Base-by-base conservation (phyloP, 2,888 invertebrate species). In the Macrophya alboannulata region DNA sequence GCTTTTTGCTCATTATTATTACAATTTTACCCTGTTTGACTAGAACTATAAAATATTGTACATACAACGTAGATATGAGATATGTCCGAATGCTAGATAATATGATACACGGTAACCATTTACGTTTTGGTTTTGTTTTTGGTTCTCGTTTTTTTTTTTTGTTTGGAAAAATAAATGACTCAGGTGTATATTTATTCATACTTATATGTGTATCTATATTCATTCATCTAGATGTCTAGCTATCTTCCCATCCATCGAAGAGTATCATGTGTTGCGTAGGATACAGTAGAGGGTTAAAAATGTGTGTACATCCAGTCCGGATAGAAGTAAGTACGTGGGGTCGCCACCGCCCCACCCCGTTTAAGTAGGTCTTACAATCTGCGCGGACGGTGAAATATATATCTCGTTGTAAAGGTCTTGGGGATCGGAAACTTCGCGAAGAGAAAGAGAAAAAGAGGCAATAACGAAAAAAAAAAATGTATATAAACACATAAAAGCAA, bases 321-420 rank as follows among this genome's bases (percentile, higher is more conserved):
- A 12, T 12, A 59, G n/a, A 25, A 1, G 25, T 62, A 25, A 9
- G 62, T 62, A 62, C 62, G n/a, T 21, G 62, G 62, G 62, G 62
- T 25, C 25, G 62, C 62, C 25, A 25, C 25, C 25, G 62, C 25
- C 62, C 21, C 10, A 10, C 21, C 62, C 62, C 12, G 3, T 31
- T 62, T 62, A 62, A 62, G 62, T 62, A 62, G 62, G 62, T 62
- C 62, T 62, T 21, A n/a, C 55, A 55, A 55, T 55, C 55, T 55
- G 6, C 8, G 55, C 55, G 25, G 62, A 62, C 62, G 25, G 62
- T 62, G 62, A 25, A 25, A 62, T 62, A 25, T 10, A 62, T 62
- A 62, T 25, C 12, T 25, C 62, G 25, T 25, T 10, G 62, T 12
- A 25, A 55, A 62, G 62, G 9, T 62, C 12, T 12, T 0, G 12